These are phyloP conservation scores for Garra rufa DNA, from an alignment of 2,113 vertebrate species.

Conservation along the genomic window DNA sequence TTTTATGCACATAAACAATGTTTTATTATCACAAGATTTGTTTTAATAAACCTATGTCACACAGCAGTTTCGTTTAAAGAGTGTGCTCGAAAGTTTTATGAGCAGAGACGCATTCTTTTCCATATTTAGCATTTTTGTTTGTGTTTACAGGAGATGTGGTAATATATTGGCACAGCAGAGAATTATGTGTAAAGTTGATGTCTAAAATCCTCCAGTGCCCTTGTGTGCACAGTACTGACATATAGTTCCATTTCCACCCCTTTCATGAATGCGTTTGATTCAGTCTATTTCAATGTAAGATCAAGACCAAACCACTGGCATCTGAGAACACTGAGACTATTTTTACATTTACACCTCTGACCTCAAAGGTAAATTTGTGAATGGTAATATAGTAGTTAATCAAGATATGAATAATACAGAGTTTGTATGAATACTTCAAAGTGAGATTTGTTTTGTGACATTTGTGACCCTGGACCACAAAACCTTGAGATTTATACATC, in stretches of 20 bases:
- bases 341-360: not conserved
- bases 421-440: too few species aligned
- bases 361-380: not conserved
- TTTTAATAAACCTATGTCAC: not conserved
- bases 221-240: conserved; percentile 66
- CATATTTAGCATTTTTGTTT: conserved; percentile 51
- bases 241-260: conserved; percentile 71
- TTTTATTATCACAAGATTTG: not conserved
- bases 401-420: too few species aligned
- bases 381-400: not conserved
- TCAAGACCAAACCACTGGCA: conserved; percentile 55
- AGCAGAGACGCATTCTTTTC: conserved; percentile 28
- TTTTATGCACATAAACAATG: not conserved
- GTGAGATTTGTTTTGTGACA: too few species aligned
- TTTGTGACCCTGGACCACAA: too few species aligned
- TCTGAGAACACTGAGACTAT: conserved; percentile 44
- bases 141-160: conserved; percentile 67
- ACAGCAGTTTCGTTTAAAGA: conserved; percentile 17
- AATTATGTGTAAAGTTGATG: conserved; percentile 67
- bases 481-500: too few species aligned
- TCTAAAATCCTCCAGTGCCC: conserved; percentile 58
- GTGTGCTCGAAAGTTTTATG: not conserved
- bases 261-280: conserved; percentile 77
- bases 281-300: conserved; percentile 67
- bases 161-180: conserved; percentile 72